Evolutionary conservation across 2,888 invertebrate genomes (phyloP).

Genomic region (Hydroisotoma schaefferi): DNA sequence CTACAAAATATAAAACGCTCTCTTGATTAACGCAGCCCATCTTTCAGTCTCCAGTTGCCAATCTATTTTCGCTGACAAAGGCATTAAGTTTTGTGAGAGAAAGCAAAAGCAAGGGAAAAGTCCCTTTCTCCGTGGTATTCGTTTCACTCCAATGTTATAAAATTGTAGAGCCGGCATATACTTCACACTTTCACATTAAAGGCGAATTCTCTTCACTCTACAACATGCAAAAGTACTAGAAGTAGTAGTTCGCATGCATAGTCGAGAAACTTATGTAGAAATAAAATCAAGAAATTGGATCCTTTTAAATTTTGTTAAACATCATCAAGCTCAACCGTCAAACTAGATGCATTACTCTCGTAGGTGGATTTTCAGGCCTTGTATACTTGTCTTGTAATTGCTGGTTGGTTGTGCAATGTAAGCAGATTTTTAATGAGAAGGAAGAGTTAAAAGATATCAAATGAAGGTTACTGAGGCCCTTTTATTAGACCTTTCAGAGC

Average conservation of each 20-base stretch:
- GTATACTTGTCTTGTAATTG: too few species aligned
- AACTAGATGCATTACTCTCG: too few species aligned
- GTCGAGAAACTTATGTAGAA: constrained; percentile 11
- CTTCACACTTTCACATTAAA: too few species aligned
- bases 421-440: constrained; percentile 19
- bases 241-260: not conserved
- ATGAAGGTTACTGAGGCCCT: constrained; percentile 13
- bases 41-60: constrained; percentile 16
- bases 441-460: constrained; percentile 12
- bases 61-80: constrained; percentile 18
- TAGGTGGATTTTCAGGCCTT: too few species aligned
- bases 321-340: too few species aligned
- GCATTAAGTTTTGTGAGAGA: constrained; percentile 15
- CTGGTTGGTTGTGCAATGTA: not conserved
- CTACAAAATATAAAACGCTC: not conserved
- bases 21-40: constrained; percentile 17
- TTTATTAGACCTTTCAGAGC: too few species aligned
- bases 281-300: constrained; percentile 17
- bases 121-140: too few species aligned
- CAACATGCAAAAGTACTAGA: not conserved
- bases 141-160: too few species aligned
- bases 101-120: too few species aligned
- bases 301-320: constrained; percentile 14
- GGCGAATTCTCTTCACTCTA: not conserved
- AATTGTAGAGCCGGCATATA: too few species aligned